Evolutionary conservation across 2,888 invertebrate species (phyloP), one percentile per base, ranked within the genome.

Genomic region (Copidosoma aretas): DNA sequence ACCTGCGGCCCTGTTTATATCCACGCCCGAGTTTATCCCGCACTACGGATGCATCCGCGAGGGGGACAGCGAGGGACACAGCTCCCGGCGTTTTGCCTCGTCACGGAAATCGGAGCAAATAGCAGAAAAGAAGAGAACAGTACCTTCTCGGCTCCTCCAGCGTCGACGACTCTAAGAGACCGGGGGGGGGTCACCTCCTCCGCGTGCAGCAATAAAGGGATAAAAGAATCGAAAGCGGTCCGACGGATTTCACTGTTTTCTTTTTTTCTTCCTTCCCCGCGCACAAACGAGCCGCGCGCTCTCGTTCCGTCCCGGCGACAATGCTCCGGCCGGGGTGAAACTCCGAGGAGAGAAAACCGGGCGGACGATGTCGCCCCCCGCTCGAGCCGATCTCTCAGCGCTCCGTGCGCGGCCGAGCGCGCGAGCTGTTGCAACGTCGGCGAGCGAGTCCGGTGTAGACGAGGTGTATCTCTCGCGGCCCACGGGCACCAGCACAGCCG

Each of bases 161-260:
- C 43, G 43, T 14, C 43, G 43, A 12, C 12, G 43, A 41, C 41
- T 32, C 32, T 8, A 32, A 32, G n/a, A n/a, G n/a, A n/a, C n/a
- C 32, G 32, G 32, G 43, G 43, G 10, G 41, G 41, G 10, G 10
- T 41, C 8, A 10, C 41, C 41, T 41, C 41, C 10, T 41, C 14
- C 41, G 41, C 43, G 1, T 14, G 43, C 43, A 32, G 32, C 32
- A 3, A 32, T 5, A 8, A 32, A 8, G 32, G 32, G 32, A 3
- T 8, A 32, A 32, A 32, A 32, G 32, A 32, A 32, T 32, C 43
- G 43, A 19, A 54, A 54, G 12, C 17, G 19, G 25, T 51, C 19
- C 10, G 61, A n/a, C 46, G 58, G 69, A 69, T 69, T 69, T 69
- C 69, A 69, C 69, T 69, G 61, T 68, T 64, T 68, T 49, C 17